phyloP scores from a whole-genome alignment of 2,888 invertebrate genomes.

The Aspidapion aeneum region DNA sequence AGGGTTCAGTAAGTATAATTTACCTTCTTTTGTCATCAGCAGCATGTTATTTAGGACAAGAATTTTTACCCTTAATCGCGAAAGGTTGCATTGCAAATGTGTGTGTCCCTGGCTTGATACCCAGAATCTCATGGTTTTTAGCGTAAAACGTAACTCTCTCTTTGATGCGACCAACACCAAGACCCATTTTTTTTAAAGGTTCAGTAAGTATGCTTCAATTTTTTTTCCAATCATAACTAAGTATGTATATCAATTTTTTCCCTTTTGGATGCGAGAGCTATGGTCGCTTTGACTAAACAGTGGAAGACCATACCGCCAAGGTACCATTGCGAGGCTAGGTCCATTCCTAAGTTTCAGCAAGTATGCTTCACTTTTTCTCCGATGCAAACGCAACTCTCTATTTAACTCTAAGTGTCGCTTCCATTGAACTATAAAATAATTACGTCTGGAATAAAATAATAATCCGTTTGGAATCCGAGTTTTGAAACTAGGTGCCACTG shows the following conservation, averaged over 20 bases:
- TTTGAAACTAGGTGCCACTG: constrained; percentile 98
- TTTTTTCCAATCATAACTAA: too few relatives aligned
- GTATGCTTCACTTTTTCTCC: too few relatives aligned
- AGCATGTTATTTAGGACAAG: too few relatives aligned
- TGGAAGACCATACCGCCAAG: constrained; percentile 97
- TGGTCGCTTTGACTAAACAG: too few relatives aligned
- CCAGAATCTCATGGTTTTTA: constrained; percentile 95
- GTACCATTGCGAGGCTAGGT: constrained; percentile 96
- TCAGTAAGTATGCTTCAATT: constrained; percentile 76
- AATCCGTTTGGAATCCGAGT: constrained; percentile 99
- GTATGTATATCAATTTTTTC: too few relatives aligned
- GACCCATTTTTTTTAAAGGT: constrained; percentile 81
- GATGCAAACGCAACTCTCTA: too few relatives aligned
- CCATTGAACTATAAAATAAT: constrained; percentile 99
- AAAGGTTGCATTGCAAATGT: too few relatives aligned
- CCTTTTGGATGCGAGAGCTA: constrained; percentile 99
- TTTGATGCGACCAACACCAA: constrained; percentile 97
- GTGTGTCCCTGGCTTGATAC: constrained; percentile 99
- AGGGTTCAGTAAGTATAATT: constrained; percentile 70
- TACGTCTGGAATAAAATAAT: constrained; percentile 97
- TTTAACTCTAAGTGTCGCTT: too few relatives aligned
- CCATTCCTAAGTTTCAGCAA: constrained; percentile 73
- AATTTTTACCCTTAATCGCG: too few relatives aligned
- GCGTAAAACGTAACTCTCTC: constrained; percentile 95
- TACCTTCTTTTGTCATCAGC: too few relatives aligned